Percentiles rank a stretch among this genome's conserved stretches.
Conservation (phyloP, 2,797 vertebrate genomes). For the Lophius americanus region DNA sequence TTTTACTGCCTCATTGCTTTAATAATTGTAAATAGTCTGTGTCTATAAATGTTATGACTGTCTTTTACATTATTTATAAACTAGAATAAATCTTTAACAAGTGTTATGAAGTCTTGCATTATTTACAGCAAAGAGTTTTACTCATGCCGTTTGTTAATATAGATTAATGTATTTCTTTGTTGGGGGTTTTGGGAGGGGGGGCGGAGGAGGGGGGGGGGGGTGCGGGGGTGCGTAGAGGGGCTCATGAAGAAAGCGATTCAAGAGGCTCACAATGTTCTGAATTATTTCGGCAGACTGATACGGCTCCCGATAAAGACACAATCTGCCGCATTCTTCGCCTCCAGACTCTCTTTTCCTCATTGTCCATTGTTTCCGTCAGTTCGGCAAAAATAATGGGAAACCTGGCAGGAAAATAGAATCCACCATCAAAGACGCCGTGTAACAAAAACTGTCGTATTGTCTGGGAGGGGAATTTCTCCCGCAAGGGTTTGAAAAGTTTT, state of each 20-base stretch:
- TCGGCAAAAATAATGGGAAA: conserved; percentile 18
- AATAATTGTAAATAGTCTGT: conserved; percentile 48
- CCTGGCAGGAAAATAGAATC: neutral
- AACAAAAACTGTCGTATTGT: neutral
- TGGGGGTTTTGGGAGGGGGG: neutral
- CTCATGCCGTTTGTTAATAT: no score
- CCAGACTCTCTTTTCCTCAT: conserved; percentile 50
- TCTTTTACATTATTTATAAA: conserved; percentile 65
- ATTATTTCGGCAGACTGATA: conserved; percentile 47
- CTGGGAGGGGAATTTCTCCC: neutral
- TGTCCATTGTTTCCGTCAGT: conserved; percentile 52
- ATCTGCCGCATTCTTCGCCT: conserved; percentile 67
- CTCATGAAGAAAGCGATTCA: conserved; percentile 42
- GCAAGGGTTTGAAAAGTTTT: neutral
- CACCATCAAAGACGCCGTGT: neutral
- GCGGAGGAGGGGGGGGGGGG: no score
- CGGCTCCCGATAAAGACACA: conserved; percentile 52
- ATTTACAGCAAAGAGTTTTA: neutral
- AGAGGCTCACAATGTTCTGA: conserved; percentile 42
- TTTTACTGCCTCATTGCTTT: conserved; percentile 23
- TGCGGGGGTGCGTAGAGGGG: neutral
- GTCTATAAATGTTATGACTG: conserved; percentile 6
- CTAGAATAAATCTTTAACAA: conserved; percentile 33
- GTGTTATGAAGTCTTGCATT: conserved; percentile 4
- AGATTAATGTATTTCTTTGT: conserved; percentile 12